Evolutionary conservation across 92 coral and sea anemone species (phyloP), one percentile per base, ranked within the genome.

Genomic region (Porites divaricata): DNA sequence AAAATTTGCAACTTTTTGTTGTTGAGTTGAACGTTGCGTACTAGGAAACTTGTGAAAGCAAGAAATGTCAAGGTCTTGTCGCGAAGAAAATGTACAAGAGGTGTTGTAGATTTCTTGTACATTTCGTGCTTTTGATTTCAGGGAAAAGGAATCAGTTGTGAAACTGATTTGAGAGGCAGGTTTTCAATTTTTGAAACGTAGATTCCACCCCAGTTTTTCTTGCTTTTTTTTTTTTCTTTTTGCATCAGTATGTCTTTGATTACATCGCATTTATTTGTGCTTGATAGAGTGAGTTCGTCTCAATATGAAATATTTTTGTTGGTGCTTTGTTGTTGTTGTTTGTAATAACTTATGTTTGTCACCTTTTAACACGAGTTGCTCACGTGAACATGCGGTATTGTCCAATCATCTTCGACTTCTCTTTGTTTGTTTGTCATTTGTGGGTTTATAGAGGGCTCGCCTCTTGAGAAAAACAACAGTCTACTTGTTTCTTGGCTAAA

Each of bases 321-420:
- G 45, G 45, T 35, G 45, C 4, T 35, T 35, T 35, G 45, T 35
- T 35, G 45, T 35, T 35, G 45, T 35, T 35, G 59, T 54, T 54
- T 54, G 59, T 54, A 11, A 15, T 54, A 54, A 54, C 59, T 54
- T 54, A 54, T 8, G 59, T 54, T 13, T 66, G 63, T 64, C 72
- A 49, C 13, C 17, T 16, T 52, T 35, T 4, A 8, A 19, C 85
- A 69, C 24, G 67, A 24, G 66, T 14, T 26, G 11, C 66, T 53
- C 23, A 28, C 68, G 85, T 50, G 63, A 28, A 11, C 16, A 78
- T 17, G 59, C 73, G 8, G 17, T 63, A 35, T 73, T 25, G 49
- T 15, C 88, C 88, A 88, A 83, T 88, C 77, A 52, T 63, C 19
- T 61, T 45, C 56, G 64, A 70, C 56, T 11, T 22, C 59, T 35